Conservation (phyloP, 2,113 vertebrate genomes). For the Ictalurus punctatus region DNA sequence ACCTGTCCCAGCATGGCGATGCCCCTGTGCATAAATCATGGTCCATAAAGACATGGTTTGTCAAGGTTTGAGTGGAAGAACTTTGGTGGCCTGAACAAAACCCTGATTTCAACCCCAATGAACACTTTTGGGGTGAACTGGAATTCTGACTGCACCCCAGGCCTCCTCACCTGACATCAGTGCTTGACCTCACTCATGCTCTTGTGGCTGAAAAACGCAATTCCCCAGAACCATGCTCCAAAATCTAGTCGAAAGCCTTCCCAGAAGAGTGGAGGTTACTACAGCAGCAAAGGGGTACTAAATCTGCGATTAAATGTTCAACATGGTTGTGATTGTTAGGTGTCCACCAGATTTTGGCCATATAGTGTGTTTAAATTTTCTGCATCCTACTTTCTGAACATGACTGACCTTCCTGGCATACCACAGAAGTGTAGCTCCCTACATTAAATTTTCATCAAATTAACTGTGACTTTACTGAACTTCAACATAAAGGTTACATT, state of each 20-base stretch:
- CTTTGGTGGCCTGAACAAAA: background rate
- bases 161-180: background rate
- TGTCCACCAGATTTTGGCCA: background rate
- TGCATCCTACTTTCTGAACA: background rate
- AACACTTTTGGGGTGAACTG: background rate
- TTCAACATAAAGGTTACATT: background rate
- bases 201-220: background rate
- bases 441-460: background rate
- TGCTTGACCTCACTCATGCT: background rate
- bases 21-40: background rate
- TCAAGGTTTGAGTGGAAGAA: background rate
- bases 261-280: background rate
- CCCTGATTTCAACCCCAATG: background rate
- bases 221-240: background rate
- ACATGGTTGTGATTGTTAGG: background rate
- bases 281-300: background rate
- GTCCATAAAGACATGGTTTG: background rate
- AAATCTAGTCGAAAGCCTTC: background rate
- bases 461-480: conserved; percentile 41
- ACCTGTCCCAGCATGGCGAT: background rate
- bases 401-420: background rate
- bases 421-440: background rate
- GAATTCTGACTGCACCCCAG: background rate
- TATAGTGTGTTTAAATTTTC: background rate
- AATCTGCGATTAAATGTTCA: background rate